These are phyloP conservation scores for Plagiodera versicolora DNA, from an alignment of 2,888 invertebrate species.

Conservation along the genomic window DNA sequence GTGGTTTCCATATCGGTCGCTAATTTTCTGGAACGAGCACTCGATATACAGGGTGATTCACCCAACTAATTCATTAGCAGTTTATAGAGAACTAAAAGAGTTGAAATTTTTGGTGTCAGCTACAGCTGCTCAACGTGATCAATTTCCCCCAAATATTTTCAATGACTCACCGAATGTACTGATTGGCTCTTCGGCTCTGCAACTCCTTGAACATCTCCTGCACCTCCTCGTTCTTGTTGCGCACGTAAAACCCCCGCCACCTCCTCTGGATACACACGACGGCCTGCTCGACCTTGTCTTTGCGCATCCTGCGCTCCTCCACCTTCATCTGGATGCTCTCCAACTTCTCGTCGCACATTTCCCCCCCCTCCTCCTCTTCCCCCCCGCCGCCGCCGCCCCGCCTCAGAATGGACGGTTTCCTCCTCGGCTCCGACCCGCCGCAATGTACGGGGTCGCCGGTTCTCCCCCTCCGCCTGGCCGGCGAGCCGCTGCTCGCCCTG, in stretches of 20 bases:
- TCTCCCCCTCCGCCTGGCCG: constrained; percentile 31
- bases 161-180: constrained; percentile 84
- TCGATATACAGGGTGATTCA: not conserved
- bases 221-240: constrained; percentile 72
- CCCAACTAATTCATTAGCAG: no score
- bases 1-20: constrained; percentile 84
- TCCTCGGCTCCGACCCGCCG: constrained; percentile 34
- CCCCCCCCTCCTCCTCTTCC: constrained; percentile 70
- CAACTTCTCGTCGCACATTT: constrained; percentile 68
- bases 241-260: constrained; percentile 82
- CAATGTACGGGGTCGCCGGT: constrained; percentile 15
- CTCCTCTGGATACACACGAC: constrained; percentile 82
- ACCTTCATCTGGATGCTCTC: constrained; percentile 68
- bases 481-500: constrained; percentile 31
- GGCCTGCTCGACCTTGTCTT: constrained; percentile 57
- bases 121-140: no score
- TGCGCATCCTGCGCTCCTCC: constrained; percentile 51
- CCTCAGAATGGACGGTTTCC: constrained; percentile 44
- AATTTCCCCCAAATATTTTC: no score
- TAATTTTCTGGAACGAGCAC: constrained; percentile 64
- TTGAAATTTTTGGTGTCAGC: no score
- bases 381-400: constrained; percentile 61
- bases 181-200: constrained; percentile 75
- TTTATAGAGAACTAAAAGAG: no score
- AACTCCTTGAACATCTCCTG: constrained; percentile 67